Evolutionary conservation across 2,888 invertebrate genomes (phyloP).

Genomic region (Drosophila greeni): DNA sequence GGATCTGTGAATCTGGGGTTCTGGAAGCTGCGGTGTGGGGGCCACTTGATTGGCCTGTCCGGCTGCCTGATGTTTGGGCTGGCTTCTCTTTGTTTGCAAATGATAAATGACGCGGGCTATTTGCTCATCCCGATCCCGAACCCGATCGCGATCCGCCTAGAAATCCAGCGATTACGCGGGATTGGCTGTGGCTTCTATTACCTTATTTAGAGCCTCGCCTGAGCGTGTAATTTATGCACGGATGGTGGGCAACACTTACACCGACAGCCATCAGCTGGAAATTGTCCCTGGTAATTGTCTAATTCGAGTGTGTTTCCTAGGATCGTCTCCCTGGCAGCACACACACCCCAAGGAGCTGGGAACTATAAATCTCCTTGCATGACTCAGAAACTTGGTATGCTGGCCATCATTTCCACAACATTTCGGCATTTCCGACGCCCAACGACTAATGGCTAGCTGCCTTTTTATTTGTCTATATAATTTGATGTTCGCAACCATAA

Average conservation of each 20-base stretch:
- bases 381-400: constrained; percentile 24
- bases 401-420: constrained; percentile 27
- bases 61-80: constrained; percentile 56
- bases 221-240: constrained; percentile 63
- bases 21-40: constrained; percentile 7
- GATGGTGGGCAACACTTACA: constrained; percentile 45
- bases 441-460: constrained; percentile 52
- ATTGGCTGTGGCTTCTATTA: constrained; percentile 54
- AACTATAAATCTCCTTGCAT: constrained; percentile 21
- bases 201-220: constrained; percentile 44
- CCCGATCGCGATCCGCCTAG: constrained; percentile 37
- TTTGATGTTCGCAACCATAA: constrained; percentile 69
- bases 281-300: constrained; percentile 28
- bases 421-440: constrained; percentile 48
- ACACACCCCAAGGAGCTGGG: constrained; percentile 1
- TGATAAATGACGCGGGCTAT: constrained; percentile 71
- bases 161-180: constrained; percentile 60
- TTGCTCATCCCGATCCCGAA: constrained; percentile 44
- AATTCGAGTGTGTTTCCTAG: constrained; percentile 26
- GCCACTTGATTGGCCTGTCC: constrained; percentile 64
- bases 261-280: constrained; percentile 42
- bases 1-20: constrained; percentile 1
- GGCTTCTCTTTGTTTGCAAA: constrained; percentile 71
- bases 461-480: constrained; percentile 69
- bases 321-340: constrained; percentile 16